These are phyloP conservation scores for Thryonomys swinderianus DNA, from an alignment of 2,113 vertebrate species.

Conservation along the genomic window DNA sequence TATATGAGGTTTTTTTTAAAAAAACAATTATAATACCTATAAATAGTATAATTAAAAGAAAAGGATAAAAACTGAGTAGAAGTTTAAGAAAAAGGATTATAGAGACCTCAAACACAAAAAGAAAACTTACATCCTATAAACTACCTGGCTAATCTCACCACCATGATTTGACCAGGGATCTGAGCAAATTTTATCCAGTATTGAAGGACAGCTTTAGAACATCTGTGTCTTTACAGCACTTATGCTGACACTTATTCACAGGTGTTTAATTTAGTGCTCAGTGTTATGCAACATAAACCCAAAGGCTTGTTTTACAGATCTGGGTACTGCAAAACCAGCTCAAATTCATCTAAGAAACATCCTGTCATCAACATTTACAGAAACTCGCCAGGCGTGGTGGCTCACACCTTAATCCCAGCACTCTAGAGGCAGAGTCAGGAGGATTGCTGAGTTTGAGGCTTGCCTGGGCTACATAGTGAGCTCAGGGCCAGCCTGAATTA, in stretches of 20 bases:
- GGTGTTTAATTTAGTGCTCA: neutral
- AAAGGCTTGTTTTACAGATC: neutral
- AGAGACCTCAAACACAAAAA: neutral
- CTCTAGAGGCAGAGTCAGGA: too few species aligned
- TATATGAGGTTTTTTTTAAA: neutral
- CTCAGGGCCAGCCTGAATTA: too few species aligned
- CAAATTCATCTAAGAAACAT: conserved; percentile 6
- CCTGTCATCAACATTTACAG: conserved; percentile 4
- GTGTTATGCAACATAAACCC: neutral
- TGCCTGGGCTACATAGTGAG: too few species aligned
- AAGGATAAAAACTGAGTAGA: neutral
- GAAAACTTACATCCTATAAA: neutral
- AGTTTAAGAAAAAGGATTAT: neutral
- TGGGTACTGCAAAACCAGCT: neutral
- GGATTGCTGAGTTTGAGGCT: too few species aligned
- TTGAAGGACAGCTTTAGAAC: neutral
- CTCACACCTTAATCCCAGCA: too few species aligned
- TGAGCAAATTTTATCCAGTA: neutral
- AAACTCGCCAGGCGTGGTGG: too few species aligned
- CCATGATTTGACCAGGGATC: neutral
- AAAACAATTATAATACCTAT: neutral
- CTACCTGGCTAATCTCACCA: neutral
- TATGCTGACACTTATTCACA: neutral
- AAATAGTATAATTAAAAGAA: neutral
- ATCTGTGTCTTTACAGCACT: neutral